phyloP scores from a whole-genome alignment of 2,113 vertebrate species.

The Brachypodius melanocephalos region DNA sequence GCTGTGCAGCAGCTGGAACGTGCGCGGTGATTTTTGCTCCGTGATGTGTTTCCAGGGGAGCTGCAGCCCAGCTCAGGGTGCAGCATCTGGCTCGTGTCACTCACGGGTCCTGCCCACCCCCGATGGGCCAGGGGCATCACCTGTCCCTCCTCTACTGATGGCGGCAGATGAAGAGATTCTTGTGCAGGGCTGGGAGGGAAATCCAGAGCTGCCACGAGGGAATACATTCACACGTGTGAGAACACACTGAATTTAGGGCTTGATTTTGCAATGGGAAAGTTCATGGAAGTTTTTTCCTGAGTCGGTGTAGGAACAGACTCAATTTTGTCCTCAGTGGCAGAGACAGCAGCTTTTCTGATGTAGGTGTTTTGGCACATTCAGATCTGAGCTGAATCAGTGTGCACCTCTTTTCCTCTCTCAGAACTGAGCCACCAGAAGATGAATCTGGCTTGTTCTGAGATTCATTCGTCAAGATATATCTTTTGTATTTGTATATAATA shows the following conservation, averaged over 20 bases:
- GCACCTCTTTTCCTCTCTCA: fast-evolving
- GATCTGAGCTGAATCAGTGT: not conserved
- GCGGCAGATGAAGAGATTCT: conserved; percentile 63
- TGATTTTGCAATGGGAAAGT: not conserved
- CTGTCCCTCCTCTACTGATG: conserved; percentile 65
- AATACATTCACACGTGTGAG: not conserved
- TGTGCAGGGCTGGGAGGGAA: conserved; percentile 20
- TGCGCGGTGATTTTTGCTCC: conserved; percentile 1
- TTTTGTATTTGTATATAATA: not conserved
- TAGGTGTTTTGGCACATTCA: fast-evolving
- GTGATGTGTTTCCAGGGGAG: conserved; percentile 47
- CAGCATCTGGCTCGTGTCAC: conserved; percentile 68
- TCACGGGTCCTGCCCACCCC: conserved; percentile 52
- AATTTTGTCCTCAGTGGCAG: not conserved
- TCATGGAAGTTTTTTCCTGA: not conserved
- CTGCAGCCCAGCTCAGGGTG: conserved; percentile 13
- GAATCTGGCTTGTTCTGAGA: not conserved
- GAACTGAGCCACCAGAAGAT: not conserved
- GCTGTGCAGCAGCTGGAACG: conserved; percentile 48
- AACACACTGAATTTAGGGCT: not conserved
- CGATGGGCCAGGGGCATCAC: conserved; percentile 41
- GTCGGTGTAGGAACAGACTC: fast-evolving
- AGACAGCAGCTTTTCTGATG: not conserved
- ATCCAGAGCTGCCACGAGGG: not conserved
- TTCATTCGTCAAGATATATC: not conserved